A percentile compares a stretch with the other conserved stretches of the same genome.
phyloP scores from a whole-genome alignment of 2,888 invertebrate genomes.

The Bugula neritina region DNA sequence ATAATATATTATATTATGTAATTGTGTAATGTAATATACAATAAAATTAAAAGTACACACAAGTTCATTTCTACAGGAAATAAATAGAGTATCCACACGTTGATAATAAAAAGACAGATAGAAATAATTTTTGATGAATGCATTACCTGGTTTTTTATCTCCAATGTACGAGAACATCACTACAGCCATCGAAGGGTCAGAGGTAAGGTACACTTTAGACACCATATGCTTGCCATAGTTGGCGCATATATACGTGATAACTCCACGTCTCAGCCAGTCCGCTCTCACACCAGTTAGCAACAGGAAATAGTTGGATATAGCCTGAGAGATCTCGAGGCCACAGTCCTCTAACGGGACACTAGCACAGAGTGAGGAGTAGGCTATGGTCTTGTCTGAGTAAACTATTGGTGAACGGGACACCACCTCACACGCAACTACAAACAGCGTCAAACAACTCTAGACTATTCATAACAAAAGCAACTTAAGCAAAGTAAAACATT shows the following conservation, averaged over 20 bases:
- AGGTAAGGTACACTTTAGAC: background rate
- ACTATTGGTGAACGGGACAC: background rate
- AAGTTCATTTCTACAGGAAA: no score
- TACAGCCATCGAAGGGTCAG: background rate
- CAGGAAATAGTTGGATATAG: constrained; percentile 3
- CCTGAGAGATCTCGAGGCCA: background rate
- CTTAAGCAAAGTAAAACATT: no score
- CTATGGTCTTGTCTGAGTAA: background rate
- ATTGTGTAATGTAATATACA: no score
- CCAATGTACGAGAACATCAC: background rate
- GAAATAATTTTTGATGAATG: no score
- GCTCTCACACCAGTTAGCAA: background rate
- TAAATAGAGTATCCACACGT: no score
- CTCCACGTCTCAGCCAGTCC: background rate
- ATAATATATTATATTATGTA: no score
- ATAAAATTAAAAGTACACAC: no score
- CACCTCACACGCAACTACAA: background rate
- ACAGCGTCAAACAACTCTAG: no score
- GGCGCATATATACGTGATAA: background rate
- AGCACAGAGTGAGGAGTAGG: background rate
- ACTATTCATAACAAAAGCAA: no score
- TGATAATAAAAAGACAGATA: no score
- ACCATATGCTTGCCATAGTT: background rate
- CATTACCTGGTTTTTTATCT: background rate
- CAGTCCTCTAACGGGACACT: background rate